Conservation (phyloP, 2,113 vertebrate genomes). For the Andinoacara biseriatus region DNA sequence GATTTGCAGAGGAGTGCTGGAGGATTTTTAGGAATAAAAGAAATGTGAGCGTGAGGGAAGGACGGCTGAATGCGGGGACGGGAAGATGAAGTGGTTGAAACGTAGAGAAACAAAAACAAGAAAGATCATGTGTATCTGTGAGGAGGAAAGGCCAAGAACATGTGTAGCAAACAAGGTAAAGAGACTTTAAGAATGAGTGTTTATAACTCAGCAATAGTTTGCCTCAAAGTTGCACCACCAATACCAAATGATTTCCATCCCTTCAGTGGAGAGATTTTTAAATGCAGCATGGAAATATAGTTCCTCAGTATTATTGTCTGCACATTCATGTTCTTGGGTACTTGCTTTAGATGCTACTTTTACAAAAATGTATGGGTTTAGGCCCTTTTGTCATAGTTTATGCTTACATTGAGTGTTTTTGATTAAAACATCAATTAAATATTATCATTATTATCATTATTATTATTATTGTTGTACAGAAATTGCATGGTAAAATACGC, state of each 20-base stretch:
- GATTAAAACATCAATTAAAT: neutral
- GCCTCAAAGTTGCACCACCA: neutral
- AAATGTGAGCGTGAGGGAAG: neutral
- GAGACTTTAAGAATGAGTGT: too few species aligned
- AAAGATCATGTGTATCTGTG: conserved; percentile 4
- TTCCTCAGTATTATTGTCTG: neutral
- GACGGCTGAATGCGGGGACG: neutral
- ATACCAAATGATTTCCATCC: neutral
- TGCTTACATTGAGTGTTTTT: neutral
- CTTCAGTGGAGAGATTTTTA: neutral
- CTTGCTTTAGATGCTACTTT: neutral
- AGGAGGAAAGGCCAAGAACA: neutral
- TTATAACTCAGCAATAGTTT: neutral
- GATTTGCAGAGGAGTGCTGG: neutral
- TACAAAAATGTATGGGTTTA: neutral
- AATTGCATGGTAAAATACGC: neutral
- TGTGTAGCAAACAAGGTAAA: neutral
- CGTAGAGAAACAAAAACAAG: neutral
- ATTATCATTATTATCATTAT: neutral
- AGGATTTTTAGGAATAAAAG: conserved; percentile 25
- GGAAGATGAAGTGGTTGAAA: neutral
- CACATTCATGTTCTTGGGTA: neutral
- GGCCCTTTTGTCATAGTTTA: neutral
- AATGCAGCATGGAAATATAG: neutral
- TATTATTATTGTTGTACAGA: neutral